phyloP scores from a whole-genome alignment of 2,888 invertebrate genomes.

The Netelia melanura region DNA sequence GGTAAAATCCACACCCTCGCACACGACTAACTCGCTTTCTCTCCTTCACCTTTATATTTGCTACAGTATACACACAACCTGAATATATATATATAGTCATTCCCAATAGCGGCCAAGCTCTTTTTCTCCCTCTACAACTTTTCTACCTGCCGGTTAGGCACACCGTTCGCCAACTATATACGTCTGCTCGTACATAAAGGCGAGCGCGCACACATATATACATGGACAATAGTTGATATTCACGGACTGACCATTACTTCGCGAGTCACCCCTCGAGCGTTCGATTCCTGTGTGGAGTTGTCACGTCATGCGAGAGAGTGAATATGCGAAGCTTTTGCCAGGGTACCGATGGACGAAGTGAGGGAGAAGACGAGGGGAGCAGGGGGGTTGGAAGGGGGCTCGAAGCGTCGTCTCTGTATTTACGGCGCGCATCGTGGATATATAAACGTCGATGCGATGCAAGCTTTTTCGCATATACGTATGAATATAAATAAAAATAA shows the following conservation, averaged over 20 bases:
- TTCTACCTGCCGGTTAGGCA: conserved; percentile 46
- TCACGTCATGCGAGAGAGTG: background rate
- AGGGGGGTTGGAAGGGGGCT: no score
- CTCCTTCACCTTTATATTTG: conserved; percentile 32
- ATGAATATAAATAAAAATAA: background rate
- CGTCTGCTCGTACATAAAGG: background rate
- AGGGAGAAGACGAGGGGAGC: background rate
- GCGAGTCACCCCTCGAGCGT: background rate
- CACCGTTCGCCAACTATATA: conserved; percentile 4
- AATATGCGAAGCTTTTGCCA: background rate
- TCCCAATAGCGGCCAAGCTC: background rate
- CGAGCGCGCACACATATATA: background rate
- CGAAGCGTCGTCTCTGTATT: background rate
- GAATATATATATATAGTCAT: conserved; percentile 1
- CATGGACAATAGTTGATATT: conserved; percentile 13
- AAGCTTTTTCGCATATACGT: background rate
- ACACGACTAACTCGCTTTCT: conserved; percentile 30
- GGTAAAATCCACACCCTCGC: conserved; percentile 67
- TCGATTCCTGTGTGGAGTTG: background rate
- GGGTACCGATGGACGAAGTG: background rate
- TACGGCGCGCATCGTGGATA: background rate
- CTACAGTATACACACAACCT: conserved; percentile 11
- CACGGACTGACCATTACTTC: conserved; percentile 11
- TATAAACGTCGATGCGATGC: background rate
- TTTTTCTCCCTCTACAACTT: conserved; percentile 38